These are phyloP conservation scores for Saccostrea echinata DNA, from an alignment of 1,140 invertebrate genomes.

Conservation along the genomic window DNA sequence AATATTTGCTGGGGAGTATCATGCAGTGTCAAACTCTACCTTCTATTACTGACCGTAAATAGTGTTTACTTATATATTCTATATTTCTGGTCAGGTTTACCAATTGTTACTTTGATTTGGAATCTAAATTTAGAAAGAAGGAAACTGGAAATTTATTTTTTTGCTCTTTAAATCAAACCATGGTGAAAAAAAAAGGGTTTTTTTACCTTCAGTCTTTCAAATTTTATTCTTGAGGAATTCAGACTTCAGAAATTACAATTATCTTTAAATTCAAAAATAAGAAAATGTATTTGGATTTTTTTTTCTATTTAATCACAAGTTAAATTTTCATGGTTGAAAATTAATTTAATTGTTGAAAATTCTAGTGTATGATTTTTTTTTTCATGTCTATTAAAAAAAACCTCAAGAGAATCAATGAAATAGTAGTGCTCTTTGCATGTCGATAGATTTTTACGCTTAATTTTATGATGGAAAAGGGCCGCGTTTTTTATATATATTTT, in stretches of 20 bases:
- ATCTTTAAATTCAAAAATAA: not conserved
- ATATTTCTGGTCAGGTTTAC: too few relatives aligned
- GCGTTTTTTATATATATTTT: slow-evolving; percentile 31
- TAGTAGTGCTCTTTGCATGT: not conserved
- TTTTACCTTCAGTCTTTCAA: too few relatives aligned
- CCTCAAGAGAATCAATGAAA: not conserved
- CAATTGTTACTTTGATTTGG: too few relatives aligned
- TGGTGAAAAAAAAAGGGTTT: too few relatives aligned
- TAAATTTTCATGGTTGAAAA: not conserved
- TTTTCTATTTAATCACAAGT: not conserved
- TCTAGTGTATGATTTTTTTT: not conserved
- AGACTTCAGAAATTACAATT: not conserved
- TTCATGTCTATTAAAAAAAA: not conserved
- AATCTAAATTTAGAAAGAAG: too few relatives aligned
- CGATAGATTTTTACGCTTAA: slow-evolving; percentile 24
- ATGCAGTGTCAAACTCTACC: too few relatives aligned
- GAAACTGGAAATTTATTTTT: too few relatives aligned
- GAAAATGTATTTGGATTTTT: not conserved
- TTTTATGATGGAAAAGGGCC: slow-evolving; percentile 31
- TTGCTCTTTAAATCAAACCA: too few relatives aligned
- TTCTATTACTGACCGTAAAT: too few relatives aligned
- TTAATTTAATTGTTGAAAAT: not conserved
- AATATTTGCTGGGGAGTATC: not conserved
- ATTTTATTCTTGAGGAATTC: too few relatives aligned
- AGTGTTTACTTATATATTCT: too few relatives aligned